Evolutionary conservation across 2,888 invertebrate species (phyloP), one percentile per base, ranked within the genome.

Genomic region (Scaeva pyrastri): DNA sequence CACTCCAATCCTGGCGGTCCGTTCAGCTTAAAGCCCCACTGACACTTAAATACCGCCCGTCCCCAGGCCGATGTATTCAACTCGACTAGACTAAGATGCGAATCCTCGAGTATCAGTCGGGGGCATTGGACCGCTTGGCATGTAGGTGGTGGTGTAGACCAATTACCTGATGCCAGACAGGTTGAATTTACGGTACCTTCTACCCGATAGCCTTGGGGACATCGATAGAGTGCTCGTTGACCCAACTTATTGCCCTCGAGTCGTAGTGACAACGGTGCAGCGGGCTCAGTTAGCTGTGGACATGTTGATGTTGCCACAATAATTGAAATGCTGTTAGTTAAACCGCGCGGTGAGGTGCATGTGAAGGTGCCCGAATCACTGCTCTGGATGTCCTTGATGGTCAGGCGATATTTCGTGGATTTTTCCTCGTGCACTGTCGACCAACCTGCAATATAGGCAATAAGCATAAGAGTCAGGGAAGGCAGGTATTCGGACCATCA

Each of bases 361-460:
- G 97, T 97, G 92, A 96, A 97, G 85, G 95, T 95, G 73, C 97
- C 97, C 43, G 96, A 96, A 93, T 97, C 97, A 74, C 96, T 95
- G n/a, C 94, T 94, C 89, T 97, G 96, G 89, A 96, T 96, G 91
- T 97, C 96, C 92, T 95, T 96, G 90, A 97, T 95, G 88, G 96
- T 96, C 88, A 97, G 93, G 7, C 97, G 94, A 93, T 96, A 97
- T 90, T 97, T 96, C 91, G 96, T 95, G 88, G 97, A 96, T 88
- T 95, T 94, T 92, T 97, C 97, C 86, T 93, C 93, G 56, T 91
- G 91, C 58, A 90, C 89, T 43, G 90, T 90, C 8, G 92, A 91
- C 93, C 93, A 93, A 88, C 93, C 93, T 93, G 85, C 12, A 23
- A 23, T 23, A 41, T 31, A 41, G 21, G 2, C 12, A 39, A 60